Conservation (phyloP, 2,797 vertebrate genomes). For the Syncerus caffer region DNA sequence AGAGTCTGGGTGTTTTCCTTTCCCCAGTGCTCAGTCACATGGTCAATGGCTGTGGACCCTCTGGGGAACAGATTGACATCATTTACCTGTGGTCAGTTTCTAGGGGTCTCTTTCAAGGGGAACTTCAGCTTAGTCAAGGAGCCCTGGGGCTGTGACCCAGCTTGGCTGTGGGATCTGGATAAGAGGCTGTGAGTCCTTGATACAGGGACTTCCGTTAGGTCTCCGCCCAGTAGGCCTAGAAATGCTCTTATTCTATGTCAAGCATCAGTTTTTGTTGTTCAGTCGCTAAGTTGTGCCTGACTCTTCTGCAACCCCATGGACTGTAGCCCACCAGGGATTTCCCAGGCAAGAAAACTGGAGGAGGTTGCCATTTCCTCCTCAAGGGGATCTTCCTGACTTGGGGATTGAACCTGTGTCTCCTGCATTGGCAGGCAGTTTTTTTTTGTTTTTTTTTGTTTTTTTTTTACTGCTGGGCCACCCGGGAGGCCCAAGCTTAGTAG, state of each 20-base stretch:
- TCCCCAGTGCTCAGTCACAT: not conserved
- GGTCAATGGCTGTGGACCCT: not conserved
- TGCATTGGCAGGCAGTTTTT: not conserved
- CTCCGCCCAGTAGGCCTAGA: not conserved
- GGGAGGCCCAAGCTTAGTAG: not conserved
- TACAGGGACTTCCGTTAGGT: not conserved
- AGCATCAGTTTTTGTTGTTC: not conserved
- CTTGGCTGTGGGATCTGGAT: not conserved
- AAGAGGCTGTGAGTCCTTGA: not conserved
- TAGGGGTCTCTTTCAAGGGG: not conserved
- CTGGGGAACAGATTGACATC: not conserved
- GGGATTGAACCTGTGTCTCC: not conserved
- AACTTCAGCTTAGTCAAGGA: not conserved
- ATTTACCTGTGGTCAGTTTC: not conserved
- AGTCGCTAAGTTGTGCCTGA: not conserved
- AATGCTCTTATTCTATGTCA: not conserved
- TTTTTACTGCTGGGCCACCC: not conserved
- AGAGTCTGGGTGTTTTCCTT: not conserved
- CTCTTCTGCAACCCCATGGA: not conserved
- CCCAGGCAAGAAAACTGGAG: not conserved
- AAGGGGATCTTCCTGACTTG: not conserved
- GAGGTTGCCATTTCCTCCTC: not conserved
- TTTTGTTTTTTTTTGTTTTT: no score
- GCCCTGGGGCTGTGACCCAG: not conserved
- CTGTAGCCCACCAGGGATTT: not conserved